These are phyloP conservation scores for Empidonax traillii DNA, from an alignment of 2,113 vertebrate species.

Conservation along the genomic window DNA sequence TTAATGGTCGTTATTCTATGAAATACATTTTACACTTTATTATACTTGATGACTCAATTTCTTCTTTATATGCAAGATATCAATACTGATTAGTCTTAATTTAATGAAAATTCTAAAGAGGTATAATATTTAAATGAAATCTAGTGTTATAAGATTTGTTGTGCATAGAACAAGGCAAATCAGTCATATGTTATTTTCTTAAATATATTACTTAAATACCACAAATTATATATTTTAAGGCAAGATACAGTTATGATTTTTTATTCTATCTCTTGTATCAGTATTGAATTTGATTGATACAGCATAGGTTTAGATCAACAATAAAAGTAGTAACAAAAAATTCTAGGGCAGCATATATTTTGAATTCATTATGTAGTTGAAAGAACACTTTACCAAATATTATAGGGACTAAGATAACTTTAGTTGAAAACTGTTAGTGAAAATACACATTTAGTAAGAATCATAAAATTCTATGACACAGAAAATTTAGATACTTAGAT, in stretches of 20 bases:
- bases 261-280: not conserved
- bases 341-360: not conserved
- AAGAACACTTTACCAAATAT: not conserved
- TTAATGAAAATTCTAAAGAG: not conserved
- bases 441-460: not conserved
- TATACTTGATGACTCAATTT: not conserved
- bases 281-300: not conserved
- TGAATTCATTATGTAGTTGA: not conserved
- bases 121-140: not conserved
- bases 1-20: not conserved
- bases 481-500: not conserved
- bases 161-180: not conserved
- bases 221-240: not conserved
- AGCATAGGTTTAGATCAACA: not conserved
- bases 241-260: not conserved
- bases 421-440: not conserved
- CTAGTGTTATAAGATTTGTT: not conserved
- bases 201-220: not conserved
- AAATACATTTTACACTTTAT: not conserved
- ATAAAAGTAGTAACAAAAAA: not conserved
- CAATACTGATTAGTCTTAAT: not conserved
- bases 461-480: not conserved
- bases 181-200: not conserved
- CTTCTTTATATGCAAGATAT: not conserved
- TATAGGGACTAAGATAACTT: not conserved